These are phyloP conservation scores for Pangasius larnaudii DNA, from an alignment of 2,797 vertebrate genomes.

Conservation along the genomic window DNA sequence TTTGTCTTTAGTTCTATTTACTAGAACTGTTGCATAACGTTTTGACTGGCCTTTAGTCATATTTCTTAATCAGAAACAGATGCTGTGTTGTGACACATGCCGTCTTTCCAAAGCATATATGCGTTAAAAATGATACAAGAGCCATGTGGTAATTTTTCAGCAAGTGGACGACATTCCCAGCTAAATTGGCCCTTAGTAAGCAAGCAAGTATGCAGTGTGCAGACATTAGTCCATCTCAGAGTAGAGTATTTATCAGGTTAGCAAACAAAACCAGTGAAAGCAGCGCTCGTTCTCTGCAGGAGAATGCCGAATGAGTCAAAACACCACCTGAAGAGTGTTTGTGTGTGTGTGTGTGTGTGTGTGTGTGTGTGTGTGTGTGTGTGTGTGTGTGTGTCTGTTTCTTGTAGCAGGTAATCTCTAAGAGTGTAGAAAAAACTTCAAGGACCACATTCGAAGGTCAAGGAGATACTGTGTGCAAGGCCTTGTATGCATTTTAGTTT, in stretches of 20 bases:
- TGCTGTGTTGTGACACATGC: not conserved
- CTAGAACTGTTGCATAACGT: not conserved
- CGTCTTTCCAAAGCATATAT: not conserved
- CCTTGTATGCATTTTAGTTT: not conserved
- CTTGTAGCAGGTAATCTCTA: not conserved
- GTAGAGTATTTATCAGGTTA: conserved; percentile 17
- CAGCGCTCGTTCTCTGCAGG: not conserved
- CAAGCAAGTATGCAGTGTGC: conserved; percentile 14
- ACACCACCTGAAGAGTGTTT: not conserved
- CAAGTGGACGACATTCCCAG: not conserved
- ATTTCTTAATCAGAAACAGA: conserved; percentile 23
- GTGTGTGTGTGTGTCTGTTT: not conserved
- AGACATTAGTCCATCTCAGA: conserved; percentile 16
- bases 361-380: not conserved
- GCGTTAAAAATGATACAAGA: not conserved
- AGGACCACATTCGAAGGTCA: not conserved
- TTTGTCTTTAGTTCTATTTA: not conserved
- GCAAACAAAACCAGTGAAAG: conserved; percentile 11
- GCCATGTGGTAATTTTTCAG: conserved; percentile 9
- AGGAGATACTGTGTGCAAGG: not conserved
- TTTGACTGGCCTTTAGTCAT: not conserved
- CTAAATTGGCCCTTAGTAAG: not conserved
- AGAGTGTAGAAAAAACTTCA: not conserved
- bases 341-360: too few relatives aligned
- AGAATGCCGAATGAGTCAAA: not conserved